Base-by-base conservation (phyloP, 2,888 invertebrate genomes). In the Agrochola lychnidis region DNA sequence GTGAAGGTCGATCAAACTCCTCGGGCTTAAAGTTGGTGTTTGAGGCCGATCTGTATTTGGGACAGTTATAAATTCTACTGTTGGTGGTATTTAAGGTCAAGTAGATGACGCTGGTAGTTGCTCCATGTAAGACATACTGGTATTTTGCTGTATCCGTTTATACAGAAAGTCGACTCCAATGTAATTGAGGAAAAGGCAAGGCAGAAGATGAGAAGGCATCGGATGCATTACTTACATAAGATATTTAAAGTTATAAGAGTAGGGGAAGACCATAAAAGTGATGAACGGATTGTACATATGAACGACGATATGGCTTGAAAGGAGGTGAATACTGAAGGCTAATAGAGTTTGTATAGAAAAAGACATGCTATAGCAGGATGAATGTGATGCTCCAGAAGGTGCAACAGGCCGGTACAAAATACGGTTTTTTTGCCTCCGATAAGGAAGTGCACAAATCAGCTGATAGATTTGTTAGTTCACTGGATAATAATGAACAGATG, bases 1-100 rank as follows among this genome's bases (percentile, higher is more conserved):
- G 19, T 42, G 70, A 80, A 85, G 86, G 85, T 63, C 80, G 30
- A 67, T 40, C 45, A 79, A 75, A 66, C 68, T 61, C n/a, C 40
- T 63, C 19, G 10, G 48, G 74, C 57, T 40, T 71, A 56, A 79
- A 84, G 68, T 45, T 71, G 57, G 61, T 70, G 0, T 51, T 40
- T 63, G 64, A 79, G 82, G 72, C 45, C 72, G 19, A 12, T 40
- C 2, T 16, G 42, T 72, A 80, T 76, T 85, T 85, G 62, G 63
- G 45, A 16, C 61, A 22, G 22, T 45, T 5, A 30, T 82, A 76
- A 57, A 45, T 16, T 53, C 14, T 79, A 5, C 48, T 36, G 25
- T 51, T 25, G 1, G 36, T 57, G 22, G 14, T 63, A 22, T 5
- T 14, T 19, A 45, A 66, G 72, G 25, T 63, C 36, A 25, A 14